Conservation (phyloP, 2,113 vertebrate species). For the Percopsis transmontana region DNA sequence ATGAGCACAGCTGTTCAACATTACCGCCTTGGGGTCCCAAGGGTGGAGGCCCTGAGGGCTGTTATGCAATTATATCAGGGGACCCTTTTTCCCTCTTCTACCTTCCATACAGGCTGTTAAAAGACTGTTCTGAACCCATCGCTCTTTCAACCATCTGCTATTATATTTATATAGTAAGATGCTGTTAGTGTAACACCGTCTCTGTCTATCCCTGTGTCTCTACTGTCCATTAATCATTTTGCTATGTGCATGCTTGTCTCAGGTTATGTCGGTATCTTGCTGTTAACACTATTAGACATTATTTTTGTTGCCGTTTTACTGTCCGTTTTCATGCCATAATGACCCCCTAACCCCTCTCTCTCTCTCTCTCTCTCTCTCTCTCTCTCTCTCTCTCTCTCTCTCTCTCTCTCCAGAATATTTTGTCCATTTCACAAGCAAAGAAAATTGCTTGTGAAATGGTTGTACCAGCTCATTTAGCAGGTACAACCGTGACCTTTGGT, state of each 20-base stretch:
- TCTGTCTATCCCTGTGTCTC: not conserved
- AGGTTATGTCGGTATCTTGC: too few relatives aligned
- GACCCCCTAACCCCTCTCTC: not conserved
- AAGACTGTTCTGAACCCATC: not conserved
- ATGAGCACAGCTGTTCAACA: constrained; percentile 41
- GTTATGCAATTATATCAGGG: constrained; percentile 17
- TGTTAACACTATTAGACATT: too few relatives aligned
- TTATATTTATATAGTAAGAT: not conserved
- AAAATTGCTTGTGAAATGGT: too few relatives aligned
- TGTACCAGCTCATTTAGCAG: not conserved
- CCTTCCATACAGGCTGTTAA: constrained; percentile 3
- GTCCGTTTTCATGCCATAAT: not conserved
- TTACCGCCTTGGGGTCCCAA: constrained; percentile 17
- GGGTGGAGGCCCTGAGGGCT: not conserved
- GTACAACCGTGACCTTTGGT: not conserved
- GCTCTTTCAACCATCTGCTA: constrained; percentile 8
- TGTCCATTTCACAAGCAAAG: not conserved
- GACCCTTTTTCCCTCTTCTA: constrained; percentile 24
- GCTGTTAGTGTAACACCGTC: too few relatives aligned
- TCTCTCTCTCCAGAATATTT: not conserved
- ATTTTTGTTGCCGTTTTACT: not conserved
- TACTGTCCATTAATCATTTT: not conserved
- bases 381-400: constrained; percentile 1
- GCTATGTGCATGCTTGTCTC: not conserved
- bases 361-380: not conserved